Evolutionary conservation across 2,113 vertebrate species (phyloP).

Genomic region (Syrmaticus mikado): DNA sequence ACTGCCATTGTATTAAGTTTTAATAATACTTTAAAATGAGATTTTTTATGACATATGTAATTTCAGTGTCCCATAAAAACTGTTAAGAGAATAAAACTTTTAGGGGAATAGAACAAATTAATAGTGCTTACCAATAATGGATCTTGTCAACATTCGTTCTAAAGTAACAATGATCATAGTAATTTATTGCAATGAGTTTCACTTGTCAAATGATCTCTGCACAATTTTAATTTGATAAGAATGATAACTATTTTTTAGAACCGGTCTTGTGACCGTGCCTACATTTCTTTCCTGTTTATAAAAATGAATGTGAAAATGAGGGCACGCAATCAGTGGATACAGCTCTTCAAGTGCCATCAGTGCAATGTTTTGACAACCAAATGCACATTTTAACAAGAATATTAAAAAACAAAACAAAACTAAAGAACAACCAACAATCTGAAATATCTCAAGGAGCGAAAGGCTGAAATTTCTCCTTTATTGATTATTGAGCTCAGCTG

Average conservation of each 20-base stretch:
- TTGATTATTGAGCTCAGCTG: background rate
- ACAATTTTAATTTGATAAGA: slow-evolving; percentile 8
- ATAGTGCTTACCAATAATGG: slow-evolving; percentile 33
- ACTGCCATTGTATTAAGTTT: slow-evolving; percentile 44
- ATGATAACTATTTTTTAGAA: background rate
- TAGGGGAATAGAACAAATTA: slow-evolving; percentile 40
- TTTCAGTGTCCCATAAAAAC: slow-evolving; percentile 36
- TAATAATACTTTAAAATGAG: slow-evolving; percentile 46
- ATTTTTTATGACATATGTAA: background rate
- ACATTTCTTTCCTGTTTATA: slow-evolving; percentile 18
- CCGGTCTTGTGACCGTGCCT: background rate
- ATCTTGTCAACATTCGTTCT: slow-evolving; percentile 47
- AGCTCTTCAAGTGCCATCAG: background rate
- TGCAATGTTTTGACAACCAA: background rate
- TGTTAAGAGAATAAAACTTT: background rate
- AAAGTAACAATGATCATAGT: slow-evolving; percentile 21
- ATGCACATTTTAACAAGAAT: background rate
- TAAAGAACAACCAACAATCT: background rate
- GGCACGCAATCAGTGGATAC: background rate
- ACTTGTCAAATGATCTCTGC: slow-evolving; percentile 2
- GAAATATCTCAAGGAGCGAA: background rate
- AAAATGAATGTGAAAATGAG: background rate
- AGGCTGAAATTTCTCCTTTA: background rate
- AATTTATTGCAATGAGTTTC: slow-evolving; percentile 19
- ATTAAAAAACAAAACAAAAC: background rate